These are phyloP conservation scores for Argyresthia goedartella DNA, from an alignment of 2,888 invertebrate species.

Conservation along the genomic window DNA sequence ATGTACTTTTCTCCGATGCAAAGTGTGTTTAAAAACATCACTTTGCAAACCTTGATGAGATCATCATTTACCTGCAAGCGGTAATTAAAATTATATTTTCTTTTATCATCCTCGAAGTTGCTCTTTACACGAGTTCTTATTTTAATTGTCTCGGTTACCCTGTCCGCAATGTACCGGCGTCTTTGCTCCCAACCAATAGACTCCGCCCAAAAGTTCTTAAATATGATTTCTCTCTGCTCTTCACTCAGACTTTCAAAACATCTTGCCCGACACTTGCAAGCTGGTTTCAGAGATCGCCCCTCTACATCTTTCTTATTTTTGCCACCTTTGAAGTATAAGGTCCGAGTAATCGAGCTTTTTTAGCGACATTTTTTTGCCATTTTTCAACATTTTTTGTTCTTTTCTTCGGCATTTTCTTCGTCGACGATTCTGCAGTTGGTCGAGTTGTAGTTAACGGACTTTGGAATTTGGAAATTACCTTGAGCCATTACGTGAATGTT, in stretches of 20 bases:
- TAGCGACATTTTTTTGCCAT: slow-evolving; percentile 1
- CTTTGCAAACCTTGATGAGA: not conserved
- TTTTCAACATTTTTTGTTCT: not conserved
- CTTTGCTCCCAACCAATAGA: slow-evolving; percentile 4
- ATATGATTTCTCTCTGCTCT: not conserved
- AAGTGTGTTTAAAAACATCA: slow-evolving; percentile 5
- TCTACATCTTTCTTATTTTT: slow-evolving; percentile 2
- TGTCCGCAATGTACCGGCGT: slow-evolving; percentile 2
- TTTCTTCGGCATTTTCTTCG: too few relatives aligned
- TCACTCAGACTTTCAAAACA: slow-evolving; percentile 4
- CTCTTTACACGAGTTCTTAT: not conserved
- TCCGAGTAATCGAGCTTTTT: slow-evolving; percentile 1
- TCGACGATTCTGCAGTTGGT: not conserved
- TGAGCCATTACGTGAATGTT: too few relatives aligned
- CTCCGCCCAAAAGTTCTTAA: slow-evolving; percentile 2
- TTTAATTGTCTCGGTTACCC: slow-evolving; percentile 1
- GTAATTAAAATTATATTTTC: slow-evolving; percentile 5
- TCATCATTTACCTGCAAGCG: not conserved
- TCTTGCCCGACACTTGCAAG: slow-evolving; percentile 2
- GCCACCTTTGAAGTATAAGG: not conserved
- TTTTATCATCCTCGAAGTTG: slow-evolving; percentile 2
- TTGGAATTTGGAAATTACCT: not conserved
- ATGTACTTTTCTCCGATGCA: slow-evolving; percentile 2
- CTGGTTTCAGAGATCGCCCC: slow-evolving; percentile 1
- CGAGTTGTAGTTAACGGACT: not conserved